These are phyloP conservation scores for Zoanthus sociatus DNA, from an alignment of 92 coral and sea anemone genomes.

Conservation along the genomic window DNA sequence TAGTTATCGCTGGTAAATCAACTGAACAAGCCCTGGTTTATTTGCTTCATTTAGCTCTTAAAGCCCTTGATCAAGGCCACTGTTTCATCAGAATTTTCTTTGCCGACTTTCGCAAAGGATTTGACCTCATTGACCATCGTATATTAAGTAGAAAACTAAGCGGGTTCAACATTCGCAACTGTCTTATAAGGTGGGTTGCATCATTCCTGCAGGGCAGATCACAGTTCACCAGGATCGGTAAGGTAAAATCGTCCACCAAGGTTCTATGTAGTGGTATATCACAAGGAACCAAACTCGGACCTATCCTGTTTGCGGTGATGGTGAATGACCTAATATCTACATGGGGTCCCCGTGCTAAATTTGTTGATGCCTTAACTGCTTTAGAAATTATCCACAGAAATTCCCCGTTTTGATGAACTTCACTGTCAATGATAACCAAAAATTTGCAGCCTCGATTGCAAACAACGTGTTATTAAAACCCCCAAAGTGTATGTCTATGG, in stretches of 20 bases:
- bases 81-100: constrained; percentile 43
- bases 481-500: constrained; percentile 54
- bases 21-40: constrained; percentile 55
- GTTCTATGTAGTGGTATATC: neutral
- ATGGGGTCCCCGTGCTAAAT: constrained; percentile 54
- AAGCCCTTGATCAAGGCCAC: constrained; percentile 55
- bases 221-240: neutral
- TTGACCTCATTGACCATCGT: constrained; percentile 13
- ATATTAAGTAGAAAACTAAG: constrained; percentile 6
- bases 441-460: neutral
- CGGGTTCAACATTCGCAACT: neutral
- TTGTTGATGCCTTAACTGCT: constrained; percentile 54
- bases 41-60: constrained; percentile 51
- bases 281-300: constrained; percentile 49
- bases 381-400: constrained; percentile 60
- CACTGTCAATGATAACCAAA: constrained; percentile 49
- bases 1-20: constrained; percentile 60
- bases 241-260: neutral
- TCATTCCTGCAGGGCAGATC: constrained; percentile 7
- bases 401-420: constrained; percentile 59
- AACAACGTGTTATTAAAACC: constrained; percentile 57
- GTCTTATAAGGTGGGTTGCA: neutral
- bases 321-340: constrained; percentile 43
- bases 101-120: constrained; percentile 58
- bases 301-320: constrained; percentile 53